phyloP scores from a whole-genome alignment of 2,797 vertebrate genomes.

The Cygnus olor region DNA sequence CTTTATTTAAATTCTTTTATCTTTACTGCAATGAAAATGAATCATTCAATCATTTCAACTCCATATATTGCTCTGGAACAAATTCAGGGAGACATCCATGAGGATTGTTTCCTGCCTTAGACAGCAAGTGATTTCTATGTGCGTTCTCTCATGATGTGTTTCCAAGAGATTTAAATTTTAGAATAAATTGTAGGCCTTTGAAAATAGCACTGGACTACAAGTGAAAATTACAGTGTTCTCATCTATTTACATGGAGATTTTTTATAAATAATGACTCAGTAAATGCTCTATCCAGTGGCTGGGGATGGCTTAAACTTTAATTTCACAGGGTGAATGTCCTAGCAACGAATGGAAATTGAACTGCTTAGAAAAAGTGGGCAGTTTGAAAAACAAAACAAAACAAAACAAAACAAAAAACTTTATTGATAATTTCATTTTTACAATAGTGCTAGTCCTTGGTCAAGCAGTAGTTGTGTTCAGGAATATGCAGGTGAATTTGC shows the following conservation, averaged over 20 bases:
- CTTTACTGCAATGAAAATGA: neutral
- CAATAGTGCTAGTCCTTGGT: neutral
- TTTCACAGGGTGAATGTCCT: neutral
- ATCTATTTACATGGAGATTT: constrained; percentile 47
- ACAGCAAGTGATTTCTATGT: neutral
- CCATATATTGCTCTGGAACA: neutral
- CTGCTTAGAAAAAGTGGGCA: neutral
- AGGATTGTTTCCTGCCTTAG: neutral
- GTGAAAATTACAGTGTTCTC: constrained; percentile 40
- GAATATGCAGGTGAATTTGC: neutral
- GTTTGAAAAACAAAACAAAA: neutral
- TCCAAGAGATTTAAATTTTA: constrained; percentile 35
- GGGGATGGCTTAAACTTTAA: neutral
- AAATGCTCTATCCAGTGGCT: neutral
- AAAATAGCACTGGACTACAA: neutral
- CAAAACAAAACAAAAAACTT: neutral
- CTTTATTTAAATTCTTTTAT: neutral
- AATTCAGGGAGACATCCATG: neutral
- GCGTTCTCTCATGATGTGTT: neutral
- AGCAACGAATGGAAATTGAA: neutral
- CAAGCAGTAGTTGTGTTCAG: neutral
- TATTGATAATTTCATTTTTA: neutral
- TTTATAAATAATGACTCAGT: constrained; percentile 54
- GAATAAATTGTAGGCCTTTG: constrained; percentile 21
- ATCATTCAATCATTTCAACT: neutral